Conservation (phyloP, 2,113 vertebrate species). For the Caretta caretta region DNA sequence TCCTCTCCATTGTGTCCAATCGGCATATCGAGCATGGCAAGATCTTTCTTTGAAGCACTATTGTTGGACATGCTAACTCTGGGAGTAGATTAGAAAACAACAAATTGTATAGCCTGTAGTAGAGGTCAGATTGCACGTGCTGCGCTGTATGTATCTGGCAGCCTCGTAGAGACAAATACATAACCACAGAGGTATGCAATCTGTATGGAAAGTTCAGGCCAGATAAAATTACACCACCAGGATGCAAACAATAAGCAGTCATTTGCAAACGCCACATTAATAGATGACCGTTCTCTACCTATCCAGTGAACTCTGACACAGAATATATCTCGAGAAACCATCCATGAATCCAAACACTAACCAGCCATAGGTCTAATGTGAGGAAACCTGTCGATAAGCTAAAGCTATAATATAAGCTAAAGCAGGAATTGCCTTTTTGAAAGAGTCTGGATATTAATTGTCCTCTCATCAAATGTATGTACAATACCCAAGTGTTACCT, state of each 20-base stretch:
- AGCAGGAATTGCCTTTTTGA: slow-evolving; percentile 74
- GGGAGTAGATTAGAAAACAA: slow-evolving; percentile 41
- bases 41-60: background rate
- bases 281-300: slow-evolving; percentile 56
- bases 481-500: slow-evolving; percentile 51
- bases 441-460: slow-evolving; percentile 63
- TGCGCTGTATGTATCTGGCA: slow-evolving; percentile 63
- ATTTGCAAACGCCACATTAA: slow-evolving; percentile 71
- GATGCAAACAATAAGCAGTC: slow-evolving; percentile 56
- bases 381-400: too few species aligned
- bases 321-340: too few species aligned
- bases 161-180: slow-evolving; percentile 68
- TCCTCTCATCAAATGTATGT: slow-evolving; percentile 58
- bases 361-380: too few species aligned
- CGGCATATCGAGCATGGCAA: slow-evolving; percentile 30
- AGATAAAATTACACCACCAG: slow-evolving; percentile 69
- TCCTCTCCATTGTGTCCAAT: background rate
- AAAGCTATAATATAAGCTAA: too few species aligned
- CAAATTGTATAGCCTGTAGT: slow-evolving; percentile 51
- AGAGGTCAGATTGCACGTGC: slow-evolving; percentile 70
- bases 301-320: slow-evolving; percentile 38
- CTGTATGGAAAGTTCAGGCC: slow-evolving; percentile 58
- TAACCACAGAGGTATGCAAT: slow-evolving; percentile 71
- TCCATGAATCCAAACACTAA: too few species aligned
- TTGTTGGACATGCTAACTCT: slow-evolving; percentile 2